Percentiles rank a stretch among this genome's conserved stretches.
Conservation (phyloP, 2,113 vertebrate genomes). For the Oncorhynchus kisutch region DNA sequence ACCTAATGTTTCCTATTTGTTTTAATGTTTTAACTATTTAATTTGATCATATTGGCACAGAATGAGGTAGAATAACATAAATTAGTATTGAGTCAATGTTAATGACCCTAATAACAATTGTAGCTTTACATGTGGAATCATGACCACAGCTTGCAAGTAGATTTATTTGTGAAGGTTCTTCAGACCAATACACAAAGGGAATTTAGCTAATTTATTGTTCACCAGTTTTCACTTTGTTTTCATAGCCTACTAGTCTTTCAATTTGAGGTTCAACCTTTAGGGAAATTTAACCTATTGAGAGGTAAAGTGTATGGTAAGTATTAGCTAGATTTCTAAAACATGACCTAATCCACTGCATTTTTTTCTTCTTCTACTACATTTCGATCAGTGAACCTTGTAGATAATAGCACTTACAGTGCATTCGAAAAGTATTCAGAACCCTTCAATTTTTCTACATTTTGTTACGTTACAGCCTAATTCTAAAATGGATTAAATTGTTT, state of each 20-base stretch:
- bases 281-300: background rate
- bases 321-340: background rate
- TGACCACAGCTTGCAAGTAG: background rate
- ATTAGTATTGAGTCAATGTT: background rate
- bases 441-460: no score
- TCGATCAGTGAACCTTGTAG: background rate
- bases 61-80: background rate
- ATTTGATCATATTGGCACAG: background rate
- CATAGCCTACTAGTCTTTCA: conserved; percentile 21
- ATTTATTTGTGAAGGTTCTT: conserved; percentile 11
- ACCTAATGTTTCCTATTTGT: background rate
- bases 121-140: background rate
- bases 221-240: background rate
- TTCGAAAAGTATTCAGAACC: background rate
- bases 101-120: background rate
- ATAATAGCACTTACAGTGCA: background rate
- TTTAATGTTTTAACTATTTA: background rate
- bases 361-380: background rate
- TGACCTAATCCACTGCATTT: no score
- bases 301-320: background rate
- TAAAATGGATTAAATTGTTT: no score
- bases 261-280: conserved; percentile 15
- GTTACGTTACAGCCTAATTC: no score
- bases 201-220: conserved; percentile 11
- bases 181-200: conserved; percentile 1